Conservation (phyloP, 2,888 invertebrate species). For the Scaptodrosophila latifasciaeformis region DNA sequence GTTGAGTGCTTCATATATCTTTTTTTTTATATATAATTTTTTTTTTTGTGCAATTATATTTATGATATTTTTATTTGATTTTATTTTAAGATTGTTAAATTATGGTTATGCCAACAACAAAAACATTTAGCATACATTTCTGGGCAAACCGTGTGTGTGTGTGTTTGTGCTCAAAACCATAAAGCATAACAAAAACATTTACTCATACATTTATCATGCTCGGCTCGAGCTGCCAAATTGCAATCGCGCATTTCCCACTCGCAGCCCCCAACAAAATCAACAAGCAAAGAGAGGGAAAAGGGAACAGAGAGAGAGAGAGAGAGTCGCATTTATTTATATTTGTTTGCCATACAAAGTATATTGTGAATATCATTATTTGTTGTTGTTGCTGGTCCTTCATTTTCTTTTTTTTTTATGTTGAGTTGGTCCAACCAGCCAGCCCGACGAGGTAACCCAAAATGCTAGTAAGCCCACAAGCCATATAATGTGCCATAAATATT, state of each 20-base stretch:
- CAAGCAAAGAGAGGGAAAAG: constrained; percentile 20
- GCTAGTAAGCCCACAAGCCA: constrained; percentile 66
- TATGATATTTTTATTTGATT: constrained; percentile 63
- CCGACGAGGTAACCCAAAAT: neutral
- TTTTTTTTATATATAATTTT: constrained; percentile 20
- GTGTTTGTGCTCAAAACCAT: neutral
- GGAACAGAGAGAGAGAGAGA: neutral
- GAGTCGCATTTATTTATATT: constrained; percentile 19
- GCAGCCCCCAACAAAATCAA: neutral
- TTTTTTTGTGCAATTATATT: constrained; percentile 51
- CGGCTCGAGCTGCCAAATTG: constrained; percentile 49
- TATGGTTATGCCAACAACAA: neutral
- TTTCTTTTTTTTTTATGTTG: too few relatives aligned
- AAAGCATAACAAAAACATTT: constrained; percentile 11
- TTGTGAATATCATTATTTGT: constrained; percentile 47
- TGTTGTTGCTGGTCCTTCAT: neutral
- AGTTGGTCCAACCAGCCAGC: too few relatives aligned
- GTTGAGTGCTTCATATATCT: neutral
- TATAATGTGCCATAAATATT: constrained; percentile 68
- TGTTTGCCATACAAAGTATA: constrained; percentile 21
- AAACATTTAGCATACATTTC: constrained; percentile 47
- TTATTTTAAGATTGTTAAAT: constrained; percentile 11
- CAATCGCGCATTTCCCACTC: constrained; percentile 2
- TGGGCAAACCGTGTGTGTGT: neutral
- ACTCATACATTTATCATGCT: constrained; percentile 52